phyloP scores from a whole-genome alignment of 2,888 invertebrate genomes.

The Hyalella azteca region DNA sequence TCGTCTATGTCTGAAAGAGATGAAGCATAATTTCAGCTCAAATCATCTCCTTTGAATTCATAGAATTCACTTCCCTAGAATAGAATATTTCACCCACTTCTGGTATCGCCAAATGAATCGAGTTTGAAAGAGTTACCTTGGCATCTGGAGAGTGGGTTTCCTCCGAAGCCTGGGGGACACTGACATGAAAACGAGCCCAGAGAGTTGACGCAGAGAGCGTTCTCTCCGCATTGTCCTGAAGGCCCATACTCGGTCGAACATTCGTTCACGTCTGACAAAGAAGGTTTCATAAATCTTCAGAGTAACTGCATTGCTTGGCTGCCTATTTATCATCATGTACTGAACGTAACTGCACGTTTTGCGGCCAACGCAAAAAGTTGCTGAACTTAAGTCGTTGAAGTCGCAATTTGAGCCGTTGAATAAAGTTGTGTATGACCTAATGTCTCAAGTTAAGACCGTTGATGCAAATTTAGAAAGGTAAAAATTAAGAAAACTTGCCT shows the following conservation, averaged over 20 bases:
- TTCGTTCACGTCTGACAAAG: constrained; percentile 79
- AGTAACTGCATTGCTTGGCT: no score
- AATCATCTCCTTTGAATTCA: not conserved
- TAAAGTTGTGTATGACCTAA: no score
- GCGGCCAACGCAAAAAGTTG: no score
- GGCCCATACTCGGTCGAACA: constrained; percentile 80
- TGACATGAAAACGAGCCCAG: constrained; percentile 81
- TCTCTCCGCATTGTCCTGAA: constrained; percentile 81
- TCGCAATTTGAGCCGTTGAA: no score
- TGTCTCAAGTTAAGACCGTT: no score
- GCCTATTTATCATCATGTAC: no score
- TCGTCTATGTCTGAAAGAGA: constrained; percentile 76
- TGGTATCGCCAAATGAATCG: not conserved
- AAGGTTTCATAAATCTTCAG: no score
- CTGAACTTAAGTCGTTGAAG: not conserved
- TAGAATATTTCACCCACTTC: not conserved
- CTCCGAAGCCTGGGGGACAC: constrained; percentile 84
- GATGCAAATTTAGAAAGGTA: no score
- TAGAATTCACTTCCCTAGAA: not conserved
- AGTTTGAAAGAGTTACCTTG: constrained; percentile 64
- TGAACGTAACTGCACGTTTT: no score
- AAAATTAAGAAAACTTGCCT: no score
- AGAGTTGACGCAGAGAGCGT: constrained; percentile 80
- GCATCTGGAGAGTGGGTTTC: constrained; percentile 82
- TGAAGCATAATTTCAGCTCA: not conserved